Base-by-base conservation (phyloP, 2,113 vertebrate genomes). In the Marmota monax region DNA sequence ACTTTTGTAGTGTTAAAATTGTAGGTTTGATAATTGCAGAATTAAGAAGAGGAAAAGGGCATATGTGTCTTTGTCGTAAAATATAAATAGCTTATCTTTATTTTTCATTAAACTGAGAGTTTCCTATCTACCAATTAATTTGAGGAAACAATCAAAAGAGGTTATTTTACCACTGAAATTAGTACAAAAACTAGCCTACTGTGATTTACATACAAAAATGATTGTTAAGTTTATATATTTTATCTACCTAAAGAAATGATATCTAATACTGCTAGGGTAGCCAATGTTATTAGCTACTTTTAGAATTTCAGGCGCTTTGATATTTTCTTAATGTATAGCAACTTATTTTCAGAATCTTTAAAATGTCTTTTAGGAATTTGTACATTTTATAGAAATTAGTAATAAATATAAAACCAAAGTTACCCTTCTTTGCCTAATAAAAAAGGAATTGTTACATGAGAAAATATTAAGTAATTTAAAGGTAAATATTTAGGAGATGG, bases 21-120 rank as follows among this genome's bases (percentile, higher is more conserved):
- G 23, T 2, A 76, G 86, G 37, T 78, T 97, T 90, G 53, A 86
- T 97, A 97, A 98, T 96, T 96, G 61, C 85, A 93, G 88, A 95
- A 96, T 97, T 96, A 95, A 85, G 86, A 89, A 94, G 78, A 90
- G 51, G 78, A 84, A 95, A 95, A 88, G 84, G 84, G 42, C 61
- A 95, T 92, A 95, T 82, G 90, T 95, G 25, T 92, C 72, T 94
- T 88, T 91, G 90, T 96, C 10, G 1, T 88, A 89, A 51, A 94
- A 94, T 92, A 79, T 45, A 53, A 77, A n/a, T 83, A 83, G 34
- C 4, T 56, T 95, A 73, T 95, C 32, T 97, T 93, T 14, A 72
- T 56, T 95, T 96, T 84, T 87, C 51, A 79, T 95, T 90, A 95
- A 97, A 96, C 86, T 88, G 42, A 95, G 87, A 89, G 32, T 5